These are phyloP conservation scores for Camptogramma bilineatum DNA, from an alignment of 2,888 invertebrate genomes.

Conservation along the genomic window DNA sequence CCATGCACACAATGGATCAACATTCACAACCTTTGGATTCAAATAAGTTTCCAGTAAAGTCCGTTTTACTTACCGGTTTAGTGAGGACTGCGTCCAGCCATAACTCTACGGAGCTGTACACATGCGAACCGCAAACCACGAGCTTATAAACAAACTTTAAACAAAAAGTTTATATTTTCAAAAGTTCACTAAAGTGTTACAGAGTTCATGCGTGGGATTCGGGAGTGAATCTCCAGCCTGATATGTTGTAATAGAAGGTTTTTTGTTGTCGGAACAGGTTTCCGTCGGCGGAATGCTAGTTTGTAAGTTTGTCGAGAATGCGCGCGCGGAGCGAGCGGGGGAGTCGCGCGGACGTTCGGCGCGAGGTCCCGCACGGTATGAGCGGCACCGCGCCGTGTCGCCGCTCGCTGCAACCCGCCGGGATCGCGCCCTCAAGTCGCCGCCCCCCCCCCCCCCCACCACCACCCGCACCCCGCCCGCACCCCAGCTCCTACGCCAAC, in stretches of 20 bases:
- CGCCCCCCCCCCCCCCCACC: slow-evolving; percentile 53
- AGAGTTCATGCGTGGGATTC: slow-evolving; percentile 50
- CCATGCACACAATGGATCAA: slow-evolving; percentile 32
- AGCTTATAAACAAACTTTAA: slow-evolving; percentile 69
- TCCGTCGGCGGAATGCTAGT: slow-evolving; percentile 70
- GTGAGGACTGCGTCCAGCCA: slow-evolving; percentile 73
- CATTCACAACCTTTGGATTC: slow-evolving; percentile 46
- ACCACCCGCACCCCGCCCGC: slow-evolving; percentile 49
- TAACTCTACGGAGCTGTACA: slow-evolving; percentile 66
- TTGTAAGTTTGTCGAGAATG: slow-evolving; percentile 68
- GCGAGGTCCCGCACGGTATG: not conserved
- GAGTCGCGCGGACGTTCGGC: slow-evolving; percentile 46
- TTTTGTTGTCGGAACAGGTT: slow-evolving; percentile 69
- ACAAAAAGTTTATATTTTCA: slow-evolving; percentile 61
- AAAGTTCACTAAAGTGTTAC: slow-evolving; percentile 53
- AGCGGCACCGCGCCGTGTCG: slow-evolving; percentile 7
- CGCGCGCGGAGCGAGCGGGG: slow-evolving; percentile 58
- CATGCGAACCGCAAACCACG: slow-evolving; percentile 61
- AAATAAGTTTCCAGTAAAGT: slow-evolving; percentile 68
- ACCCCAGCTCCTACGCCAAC: slow-evolving; percentile 43
- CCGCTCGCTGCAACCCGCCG: slow-evolving; percentile 51
- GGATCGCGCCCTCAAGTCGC: slow-evolving; percentile 56
- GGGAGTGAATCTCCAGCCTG: slow-evolving; percentile 55
- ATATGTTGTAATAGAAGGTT: slow-evolving; percentile 55
- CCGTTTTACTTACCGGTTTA: slow-evolving; percentile 82